Evolutionary conservation across 1,140 invertebrate species (phyloP).

Genomic region (Zaprionus taronus): DNA sequence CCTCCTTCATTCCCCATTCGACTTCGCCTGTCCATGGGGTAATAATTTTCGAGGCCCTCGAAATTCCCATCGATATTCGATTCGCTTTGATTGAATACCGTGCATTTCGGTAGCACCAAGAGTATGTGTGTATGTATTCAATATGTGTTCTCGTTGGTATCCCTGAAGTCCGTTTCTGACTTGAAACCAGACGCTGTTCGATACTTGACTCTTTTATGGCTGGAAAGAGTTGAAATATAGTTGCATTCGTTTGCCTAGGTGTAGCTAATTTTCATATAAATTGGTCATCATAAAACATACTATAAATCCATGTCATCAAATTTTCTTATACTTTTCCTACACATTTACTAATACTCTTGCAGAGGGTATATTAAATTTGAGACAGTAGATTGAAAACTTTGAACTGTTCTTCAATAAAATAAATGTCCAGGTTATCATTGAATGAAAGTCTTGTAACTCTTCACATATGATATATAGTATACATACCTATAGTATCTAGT

Average conservation of each 20-base stretch:
- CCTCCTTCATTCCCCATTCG: not conserved
- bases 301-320: not conserved
- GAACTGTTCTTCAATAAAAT: no score
- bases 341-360: no score
- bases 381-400: no score
- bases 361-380: no score
- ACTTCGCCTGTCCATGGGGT: slow-evolving; percentile 6
- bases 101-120: not conserved
- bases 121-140: not conserved
- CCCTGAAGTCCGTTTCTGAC: not conserved
- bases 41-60: slow-evolving; percentile 33
- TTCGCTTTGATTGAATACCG: slow-evolving; percentile 12
- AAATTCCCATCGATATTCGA: slow-evolving; percentile 14
- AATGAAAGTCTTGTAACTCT: no score
- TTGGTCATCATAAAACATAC: not conserved
- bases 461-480: no score
- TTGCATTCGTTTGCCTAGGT: not conserved
- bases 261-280: not conserved
- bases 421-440: no score
- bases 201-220: not conserved
- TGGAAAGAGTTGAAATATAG: slow-evolving; percentile 7
- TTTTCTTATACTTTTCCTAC: no score
- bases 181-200: not conserved
- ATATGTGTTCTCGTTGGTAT: not conserved
- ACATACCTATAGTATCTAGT: no score